Percentiles rank a stretch among this genome's conserved stretches.
phyloP scores from a whole-genome alignment of 1,140 invertebrate species.

The Octopus sinensis region DNA sequence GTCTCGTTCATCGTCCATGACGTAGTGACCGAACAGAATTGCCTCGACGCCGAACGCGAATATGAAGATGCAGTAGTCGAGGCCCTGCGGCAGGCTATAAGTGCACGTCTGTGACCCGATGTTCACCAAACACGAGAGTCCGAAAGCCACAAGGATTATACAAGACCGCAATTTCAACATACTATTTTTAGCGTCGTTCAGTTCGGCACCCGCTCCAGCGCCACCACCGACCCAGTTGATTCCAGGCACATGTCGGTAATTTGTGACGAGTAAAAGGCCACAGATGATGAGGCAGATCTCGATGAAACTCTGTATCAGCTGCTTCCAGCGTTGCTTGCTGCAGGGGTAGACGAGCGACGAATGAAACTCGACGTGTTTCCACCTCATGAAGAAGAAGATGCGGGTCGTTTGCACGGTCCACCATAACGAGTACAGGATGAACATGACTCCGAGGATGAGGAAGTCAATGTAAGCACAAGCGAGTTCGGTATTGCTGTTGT shows the following conservation, averaged over 20 bases:
- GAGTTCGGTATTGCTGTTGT: neutral
- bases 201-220: neutral
- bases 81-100: conserved; percentile 24
- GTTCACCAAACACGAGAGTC: conserved; percentile 28
- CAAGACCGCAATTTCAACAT: conserved; percentile 17
- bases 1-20: neutral
- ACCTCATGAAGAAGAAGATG: conserved; percentile 27
- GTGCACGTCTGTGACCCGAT: conserved; percentile 24
- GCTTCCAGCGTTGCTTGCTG: conserved; percentile 11
- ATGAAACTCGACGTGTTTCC: conserved; percentile 26
- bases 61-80: conserved; percentile 29
- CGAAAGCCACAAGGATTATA: conserved; percentile 32
- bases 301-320: conserved; percentile 29
- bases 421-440: conserved; percentile 31
- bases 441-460: conserved; percentile 22
- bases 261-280: conserved; percentile 13
- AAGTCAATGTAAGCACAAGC: neutral
- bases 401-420: conserved; percentile 33
- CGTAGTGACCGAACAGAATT: conserved; percentile 23
- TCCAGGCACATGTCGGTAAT: no score
- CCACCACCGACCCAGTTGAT: no score
- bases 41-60: conserved; percentile 31
- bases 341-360: conserved; percentile 30
- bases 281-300: conserved; percentile 23
- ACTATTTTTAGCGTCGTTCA: neutral